Percentiles rank a stretch among this genome's conserved stretches.
Evolutionary conservation across 2,888 invertebrate species (phyloP).

Genomic region (Melanostoma scalare): DNA sequence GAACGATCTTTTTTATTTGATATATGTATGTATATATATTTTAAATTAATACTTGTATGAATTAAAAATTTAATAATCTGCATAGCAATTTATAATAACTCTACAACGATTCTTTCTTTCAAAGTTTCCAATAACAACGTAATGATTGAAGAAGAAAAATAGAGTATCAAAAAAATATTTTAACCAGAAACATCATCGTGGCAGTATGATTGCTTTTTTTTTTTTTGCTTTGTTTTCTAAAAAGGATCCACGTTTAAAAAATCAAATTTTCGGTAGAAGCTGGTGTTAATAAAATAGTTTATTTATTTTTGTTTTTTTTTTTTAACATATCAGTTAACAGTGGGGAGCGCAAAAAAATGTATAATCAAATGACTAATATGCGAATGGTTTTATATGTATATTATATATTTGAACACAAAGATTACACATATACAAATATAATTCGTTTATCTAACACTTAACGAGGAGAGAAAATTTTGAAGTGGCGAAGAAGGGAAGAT

Average conservation of each 20-base stretch:
- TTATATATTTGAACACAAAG: slow-evolving; percentile 59
- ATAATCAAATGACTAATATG: slow-evolving; percentile 40
- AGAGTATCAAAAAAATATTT: too few relatives aligned
- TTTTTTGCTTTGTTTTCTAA: too few relatives aligned
- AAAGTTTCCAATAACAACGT: neutral
- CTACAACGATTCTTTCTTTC: slow-evolving; percentile 5
- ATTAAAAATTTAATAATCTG: slow-evolving; percentile 11
- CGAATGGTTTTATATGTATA: slow-evolving; percentile 30
- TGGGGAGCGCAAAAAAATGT: slow-evolving; percentile 3
- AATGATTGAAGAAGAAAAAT: too few relatives aligned
- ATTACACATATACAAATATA: slow-evolving; percentile 51
- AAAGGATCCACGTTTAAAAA: too few relatives aligned
- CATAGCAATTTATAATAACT: slow-evolving; percentile 43
- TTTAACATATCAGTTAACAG: too few relatives aligned
- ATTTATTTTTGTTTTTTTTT: too few relatives aligned
- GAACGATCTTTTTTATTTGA: slow-evolving; percentile 2
- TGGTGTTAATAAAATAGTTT: too few relatives aligned
- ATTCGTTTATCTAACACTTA: slow-evolving; percentile 50
- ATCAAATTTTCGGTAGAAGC: too few relatives aligned
- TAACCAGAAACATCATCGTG: too few relatives aligned
- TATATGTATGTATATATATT: too few relatives aligned
- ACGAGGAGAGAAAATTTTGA: slow-evolving; percentile 56
- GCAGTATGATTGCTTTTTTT: too few relatives aligned
- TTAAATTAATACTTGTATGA: neutral
- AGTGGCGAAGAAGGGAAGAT: slow-evolving; percentile 12